These are phyloP conservation scores for Terebella lapidaria DNA, from an alignment of 2,888 invertebrate species.

Conservation along the genomic window DNA sequence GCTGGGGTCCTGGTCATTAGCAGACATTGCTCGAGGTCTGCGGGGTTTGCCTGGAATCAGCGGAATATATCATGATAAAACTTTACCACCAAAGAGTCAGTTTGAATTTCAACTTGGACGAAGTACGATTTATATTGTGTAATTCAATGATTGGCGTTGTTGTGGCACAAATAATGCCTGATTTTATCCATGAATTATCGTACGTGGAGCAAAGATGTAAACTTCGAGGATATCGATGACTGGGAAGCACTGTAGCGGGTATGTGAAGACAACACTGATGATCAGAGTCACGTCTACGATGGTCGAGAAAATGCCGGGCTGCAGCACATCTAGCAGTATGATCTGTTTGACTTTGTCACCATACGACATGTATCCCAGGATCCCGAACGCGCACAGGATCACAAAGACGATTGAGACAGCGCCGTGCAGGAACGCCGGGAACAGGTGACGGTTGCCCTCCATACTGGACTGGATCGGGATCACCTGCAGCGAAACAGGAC, in stretches of 20 bases:
- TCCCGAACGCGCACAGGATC: slow-evolving; percentile 39
- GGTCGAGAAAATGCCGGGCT: slow-evolving; percentile 25
- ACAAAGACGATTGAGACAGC: slow-evolving; percentile 31
- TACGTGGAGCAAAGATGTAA: slow-evolving; percentile 35
- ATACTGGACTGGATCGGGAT: slow-evolving; percentile 51
- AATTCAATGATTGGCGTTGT: too few relatives aligned
- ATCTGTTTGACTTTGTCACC: slow-evolving; percentile 41
- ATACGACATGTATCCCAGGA: slow-evolving; percentile 43
- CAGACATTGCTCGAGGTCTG: too few relatives aligned
- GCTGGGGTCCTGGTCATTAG: too few relatives aligned
- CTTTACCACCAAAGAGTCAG: too few relatives aligned
- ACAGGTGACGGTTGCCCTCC: slow-evolving; percentile 47
- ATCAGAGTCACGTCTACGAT: slow-evolving; percentile 42
- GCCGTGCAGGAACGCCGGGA: slow-evolving; percentile 38
- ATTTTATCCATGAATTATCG: too few relatives aligned
- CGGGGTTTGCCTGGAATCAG: too few relatives aligned
- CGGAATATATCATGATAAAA: too few relatives aligned
- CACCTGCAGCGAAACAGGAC: slow-evolving; percentile 32
- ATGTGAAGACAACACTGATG: slow-evolving; percentile 43
- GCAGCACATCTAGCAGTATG: slow-evolving; percentile 40
- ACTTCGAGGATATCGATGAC: slow-evolving; percentile 43
- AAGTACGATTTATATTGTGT: too few relatives aligned
- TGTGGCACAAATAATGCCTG: too few relatives aligned
- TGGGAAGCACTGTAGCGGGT: slow-evolving; percentile 47
- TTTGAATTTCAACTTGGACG: too few relatives aligned